Base-by-base conservation (phyloP, 2,888 invertebrate genomes). In the Crepidodera aurea region DNA sequence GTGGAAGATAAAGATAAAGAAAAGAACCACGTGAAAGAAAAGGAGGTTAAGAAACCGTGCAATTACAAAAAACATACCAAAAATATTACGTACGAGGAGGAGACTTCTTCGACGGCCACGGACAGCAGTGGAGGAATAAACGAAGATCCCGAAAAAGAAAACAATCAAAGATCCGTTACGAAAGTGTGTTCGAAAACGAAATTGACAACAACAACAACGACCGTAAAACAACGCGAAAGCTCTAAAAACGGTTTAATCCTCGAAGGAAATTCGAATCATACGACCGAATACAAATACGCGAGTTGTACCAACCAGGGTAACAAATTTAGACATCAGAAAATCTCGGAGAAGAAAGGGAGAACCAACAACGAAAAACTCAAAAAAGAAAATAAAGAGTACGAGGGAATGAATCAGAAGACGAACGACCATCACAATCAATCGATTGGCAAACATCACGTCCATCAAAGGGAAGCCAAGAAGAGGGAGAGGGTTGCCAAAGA, bases 81-180 rank as follows among this genome's bases (percentile, higher is more conserved):
- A 71, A 73, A 68, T 64, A 74, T 71, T 69, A 81, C 81, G 67
- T 83, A 83, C 39, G 87, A 88, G 73, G 89, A 89, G 74, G 90
- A 90, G 71, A 86, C 87, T 1, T 89, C 88, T 6, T 90, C 90
- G 0, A 88, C 88, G 1, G 89, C 88, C 5, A 89, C 89, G 1
- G 89, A 89, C 74, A 88, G 88, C 69, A 89, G 88, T 44, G 88
- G 88, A 48, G 74, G 74, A 64, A 69, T 69, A 51, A 68, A 66
- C 54, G 72, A 73, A 29, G 72, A 72, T 46, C 65, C 69, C 37
- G 73, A 74, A 55, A 72, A 73, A 65, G 74, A 74, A 56, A 73
- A 69, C 39, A 73, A 70, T 58, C 73, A 71, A 69, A 71, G 73
- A 66, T 69, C 65, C 56, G 58, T 65, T 40, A 58, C 66, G 50